Evolutionary conservation across 1,140 invertebrate genomes (phyloP), one percentile per base, ranked within the genome.

Genomic region (Aricia agestis): DNA sequence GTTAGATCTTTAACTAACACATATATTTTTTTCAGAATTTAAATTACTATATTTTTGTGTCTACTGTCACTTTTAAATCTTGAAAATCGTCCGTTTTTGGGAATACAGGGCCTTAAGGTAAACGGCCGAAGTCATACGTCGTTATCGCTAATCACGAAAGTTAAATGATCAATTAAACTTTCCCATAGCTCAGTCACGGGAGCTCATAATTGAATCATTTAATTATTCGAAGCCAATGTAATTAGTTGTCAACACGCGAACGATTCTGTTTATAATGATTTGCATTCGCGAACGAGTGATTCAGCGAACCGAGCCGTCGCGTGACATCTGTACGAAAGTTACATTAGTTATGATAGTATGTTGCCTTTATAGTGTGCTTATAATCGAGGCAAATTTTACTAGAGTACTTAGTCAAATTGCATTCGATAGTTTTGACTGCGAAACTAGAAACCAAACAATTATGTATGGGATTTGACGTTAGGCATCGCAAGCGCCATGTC

Each of bases 191-290:
- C 19, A 68, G 66, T 76, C 74, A 74, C 72, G 66, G 69, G 69
- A 70, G 71, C 66, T 69, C 70, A 73, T 67, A 66, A 69, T 66
- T 72, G 65, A 66, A 72, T 72, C 65, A 68, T 77, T 72, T 59
- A 58, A 73, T 70, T 71, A 67, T 70, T 71, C 73, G 67, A 71
- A 73, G 69, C 70, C 69, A 74, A 78, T 78, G 76, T 75, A 77
- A 76, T 73, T 79, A 74, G 76, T 78, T 73, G 74, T 71, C 72
- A 31, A 71, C 73, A 81, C 74, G 76, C 76, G 73, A 74, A 66
- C 73, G 15, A 74, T 71, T 67, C 58, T 69, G 68, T 69, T 69
- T 69, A 69, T 59, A 69, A 61, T 69, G 58, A 69, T 69, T 69
- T 69, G 57, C 68, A 69, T 69, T 69, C 58, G 59, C 59, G 32